Evolutionary conservation across 2,113 vertebrate genomes (phyloP).

Genomic region (Oncorhynchus clarkii): DNA sequence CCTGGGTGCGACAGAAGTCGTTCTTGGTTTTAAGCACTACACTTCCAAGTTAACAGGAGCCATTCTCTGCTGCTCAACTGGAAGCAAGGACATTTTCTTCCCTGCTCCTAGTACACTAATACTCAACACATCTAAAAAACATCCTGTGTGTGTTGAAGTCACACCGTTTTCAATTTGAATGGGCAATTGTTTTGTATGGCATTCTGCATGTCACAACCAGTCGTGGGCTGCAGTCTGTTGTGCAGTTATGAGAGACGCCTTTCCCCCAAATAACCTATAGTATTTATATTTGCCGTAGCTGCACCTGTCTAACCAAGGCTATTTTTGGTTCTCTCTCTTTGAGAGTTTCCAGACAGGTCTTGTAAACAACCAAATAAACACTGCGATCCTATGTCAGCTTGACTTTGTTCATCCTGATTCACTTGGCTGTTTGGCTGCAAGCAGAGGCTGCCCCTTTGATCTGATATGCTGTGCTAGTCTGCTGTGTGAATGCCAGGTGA

Average conservation of each 20-base stretch:
- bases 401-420: neutral
- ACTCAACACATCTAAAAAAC: neutral
- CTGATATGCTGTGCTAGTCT: slow-evolving; percentile 36
- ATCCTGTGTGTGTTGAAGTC: neutral
- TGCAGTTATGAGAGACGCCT: neutral
- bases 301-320: neutral
- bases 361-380: neutral
- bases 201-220: neutral
- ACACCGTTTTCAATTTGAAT: neutral
- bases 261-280: neutral
- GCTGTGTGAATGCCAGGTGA: slow-evolving; percentile 51
- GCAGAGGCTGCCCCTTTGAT: slow-evolving; percentile 33
- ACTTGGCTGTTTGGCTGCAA: slow-evolving; percentile 30
- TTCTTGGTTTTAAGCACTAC: neutral
- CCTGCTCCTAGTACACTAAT: neutral
- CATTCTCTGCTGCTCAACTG: neutral
- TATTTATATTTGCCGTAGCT: too few species aligned
- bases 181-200: neutral
- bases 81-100: neutral
- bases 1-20: neutral
- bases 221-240: neutral
- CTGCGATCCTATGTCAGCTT: neutral
- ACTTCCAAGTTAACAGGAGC: neutral
- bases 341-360: neutral
- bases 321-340: neutral